Evolutionary conservation across 1,140 invertebrate genomes (phyloP), one percentile per base, ranked within the genome.

Genomic region (Musca domestica): DNA sequence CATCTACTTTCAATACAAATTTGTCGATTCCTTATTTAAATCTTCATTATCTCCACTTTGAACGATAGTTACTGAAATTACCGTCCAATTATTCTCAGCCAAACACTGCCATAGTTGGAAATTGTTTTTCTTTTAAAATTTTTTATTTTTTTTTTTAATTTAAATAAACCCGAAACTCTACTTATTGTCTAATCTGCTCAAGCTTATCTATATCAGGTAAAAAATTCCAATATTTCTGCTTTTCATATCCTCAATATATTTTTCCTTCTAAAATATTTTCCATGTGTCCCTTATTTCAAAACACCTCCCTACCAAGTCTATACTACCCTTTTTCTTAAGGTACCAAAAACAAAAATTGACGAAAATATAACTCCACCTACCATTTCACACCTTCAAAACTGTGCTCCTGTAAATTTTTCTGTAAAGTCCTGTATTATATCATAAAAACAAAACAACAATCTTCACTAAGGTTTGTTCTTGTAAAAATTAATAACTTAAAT

Each of bases 281-380:
- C n/a, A n/a, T n/a, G n/a, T n/a, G n/a, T n/a, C n/a, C n/a, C n/a
- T n/a, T n/a, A n/a, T n/a, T n/a, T n/a, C n/a, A 10, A 30, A 51
- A 19, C n/a, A 19, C 1, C 48, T 9, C 17, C 20, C 4, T 1
- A 34, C 27, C 12, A 61, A 61, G 56, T 61, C 56, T 61, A 2
- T 61, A 61, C 56, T 61, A 61, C 56, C 56, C n/a, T 61, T 61
- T 61, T 61, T 61, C 56, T 61, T 41, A 61, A 34, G 20, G n/a
- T 34, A 61, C 56, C 10, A 58, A 61, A 41, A 27, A n/a, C n/a
- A 14, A 54, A 54, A 10, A 49, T n/a, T n/a, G 15, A 46, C 41
- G 10, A 54, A 52, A 49, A 19, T n/a, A 23, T n/a, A 54, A 54
- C 51, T 30, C 34, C 34, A 41, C 34, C 34, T 7, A 41, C 34